Evolutionary conservation across 2,113 vertebrate genomes (phyloP).

Genomic region (human (Homo sapiens)): GRCh38 chr22:22871501-22872000

Average conservation of each 20-base stretch:
- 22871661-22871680: background rate
- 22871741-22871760: too few species aligned
- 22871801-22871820: background rate
- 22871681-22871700: background rate
- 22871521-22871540: background rate
- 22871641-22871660: too few species aligned
- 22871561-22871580: background rate
- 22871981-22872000: too few species aligned
- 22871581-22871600: background rate
- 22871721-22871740: too few species aligned
- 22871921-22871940: background rate
- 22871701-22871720: background rate
- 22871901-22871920: background rate
- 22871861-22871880: accelerated
- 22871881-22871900: background rate
- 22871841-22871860: background rate
- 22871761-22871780: background rate
- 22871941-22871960: background rate
- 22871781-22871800: background rate
- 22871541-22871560: background rate
- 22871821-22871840: background rate
- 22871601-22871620: background rate
- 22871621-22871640: background rate
- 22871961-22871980: background rate
- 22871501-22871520: background rate